These are phyloP conservation scores for Congeria kusceri DNA, from an alignment of 2,888 invertebrate species.

Conservation along the genomic window DNA sequence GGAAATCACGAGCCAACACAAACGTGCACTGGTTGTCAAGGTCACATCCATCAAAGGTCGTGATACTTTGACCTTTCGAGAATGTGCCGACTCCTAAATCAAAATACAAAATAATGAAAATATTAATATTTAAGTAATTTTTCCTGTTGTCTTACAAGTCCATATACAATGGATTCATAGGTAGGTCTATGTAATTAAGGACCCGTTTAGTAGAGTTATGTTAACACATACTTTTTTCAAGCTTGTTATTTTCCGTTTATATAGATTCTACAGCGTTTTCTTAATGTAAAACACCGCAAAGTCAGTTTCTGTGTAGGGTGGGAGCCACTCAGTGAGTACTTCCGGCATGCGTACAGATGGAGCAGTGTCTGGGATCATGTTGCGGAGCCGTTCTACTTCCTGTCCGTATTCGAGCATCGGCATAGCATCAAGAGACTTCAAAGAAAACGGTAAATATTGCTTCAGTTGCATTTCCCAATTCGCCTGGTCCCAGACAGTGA, in stretches of 20 bases:
- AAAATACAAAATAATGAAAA: too few relatives aligned
- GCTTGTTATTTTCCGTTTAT: too few relatives aligned
- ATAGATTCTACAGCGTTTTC: too few relatives aligned
- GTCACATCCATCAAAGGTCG: slow-evolving; percentile 95
- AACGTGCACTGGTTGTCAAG: slow-evolving; percentile 92
- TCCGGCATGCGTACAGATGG: slow-evolving; percentile 88
- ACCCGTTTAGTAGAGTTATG: too few relatives aligned
- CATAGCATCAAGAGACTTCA: slow-evolving; percentile 56
- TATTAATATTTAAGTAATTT: too few relatives aligned
- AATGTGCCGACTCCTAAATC: slow-evolving; percentile 92
- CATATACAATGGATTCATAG: too few relatives aligned
- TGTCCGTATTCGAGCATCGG: slow-evolving; percentile 46
- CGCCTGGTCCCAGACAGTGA: slow-evolving; percentile 62
- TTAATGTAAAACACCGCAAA: too few relatives aligned
- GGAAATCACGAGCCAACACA: slow-evolving; percentile 93
- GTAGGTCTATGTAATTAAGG: too few relatives aligned
- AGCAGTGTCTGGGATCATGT: slow-evolving; percentile 43
- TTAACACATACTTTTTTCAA: too few relatives aligned
- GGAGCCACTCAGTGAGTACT: slow-evolving; percentile 92
- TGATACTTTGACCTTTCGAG: slow-evolving; percentile 92
- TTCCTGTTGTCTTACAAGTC: too few relatives aligned
- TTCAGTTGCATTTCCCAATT: slow-evolving; percentile 67
- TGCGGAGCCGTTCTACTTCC: slow-evolving; percentile 45
- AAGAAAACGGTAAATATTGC: slow-evolving; percentile 56
- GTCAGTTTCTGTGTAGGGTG: slow-evolving; percentile 95